Evolutionary conservation across 2,797 vertebrate genomes (phyloP).

Genomic region (Chrysocyon brachyurus): DNA sequence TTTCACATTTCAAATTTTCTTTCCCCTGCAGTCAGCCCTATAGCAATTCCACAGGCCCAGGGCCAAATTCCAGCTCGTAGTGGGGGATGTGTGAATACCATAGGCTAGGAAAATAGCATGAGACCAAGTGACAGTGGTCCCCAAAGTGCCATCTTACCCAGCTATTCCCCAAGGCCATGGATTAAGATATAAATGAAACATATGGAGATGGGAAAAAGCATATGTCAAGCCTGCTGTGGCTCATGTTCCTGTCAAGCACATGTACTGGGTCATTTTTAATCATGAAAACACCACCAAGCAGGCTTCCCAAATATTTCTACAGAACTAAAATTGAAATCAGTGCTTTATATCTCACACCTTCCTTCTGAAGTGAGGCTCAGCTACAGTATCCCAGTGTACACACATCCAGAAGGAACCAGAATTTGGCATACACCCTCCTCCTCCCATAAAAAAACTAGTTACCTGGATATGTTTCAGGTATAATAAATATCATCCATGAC

Average conservation of each 20-base stretch:
- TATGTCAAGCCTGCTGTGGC: slow-evolving; percentile 55
- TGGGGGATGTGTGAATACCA: slow-evolving; percentile 65
- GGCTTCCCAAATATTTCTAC: slow-evolving; percentile 69
- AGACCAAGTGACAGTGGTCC: slow-evolving; percentile 47
- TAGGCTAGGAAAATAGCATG: slow-evolving; percentile 67
- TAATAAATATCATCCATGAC: slow-evolving; percentile 18
- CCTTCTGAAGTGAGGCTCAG: slow-evolving; percentile 59
- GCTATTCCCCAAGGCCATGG: slow-evolving; percentile 54
- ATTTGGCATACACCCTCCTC: background rate
- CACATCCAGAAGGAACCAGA: slow-evolving; percentile 45
- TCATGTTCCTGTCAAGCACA: slow-evolving; percentile 36
- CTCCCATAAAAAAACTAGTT: slow-evolving; percentile 18
- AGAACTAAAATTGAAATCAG: slow-evolving; percentile 51
- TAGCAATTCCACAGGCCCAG: slow-evolving; percentile 50
- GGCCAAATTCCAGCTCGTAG: slow-evolving; percentile 62
- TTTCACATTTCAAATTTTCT: slow-evolving; percentile 75
- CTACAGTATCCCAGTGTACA: background rate
- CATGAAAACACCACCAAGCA: slow-evolving; percentile 62
- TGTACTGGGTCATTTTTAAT: slow-evolving; percentile 68
- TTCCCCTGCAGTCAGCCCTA: slow-evolving; percentile 63
- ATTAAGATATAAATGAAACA: slow-evolving; percentile 74
- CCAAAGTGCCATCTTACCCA: background rate
- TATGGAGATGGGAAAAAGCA: slow-evolving; percentile 68
- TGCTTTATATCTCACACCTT: slow-evolving; percentile 62
- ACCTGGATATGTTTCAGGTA: slow-evolving; percentile 40